A percentile compares a stretch with the other conserved stretches of the same genome.
These are phyloP conservation scores for Natrix natrix DNA, from an alignment of 2,797 vertebrate genomes.

Conservation along the genomic window DNA sequence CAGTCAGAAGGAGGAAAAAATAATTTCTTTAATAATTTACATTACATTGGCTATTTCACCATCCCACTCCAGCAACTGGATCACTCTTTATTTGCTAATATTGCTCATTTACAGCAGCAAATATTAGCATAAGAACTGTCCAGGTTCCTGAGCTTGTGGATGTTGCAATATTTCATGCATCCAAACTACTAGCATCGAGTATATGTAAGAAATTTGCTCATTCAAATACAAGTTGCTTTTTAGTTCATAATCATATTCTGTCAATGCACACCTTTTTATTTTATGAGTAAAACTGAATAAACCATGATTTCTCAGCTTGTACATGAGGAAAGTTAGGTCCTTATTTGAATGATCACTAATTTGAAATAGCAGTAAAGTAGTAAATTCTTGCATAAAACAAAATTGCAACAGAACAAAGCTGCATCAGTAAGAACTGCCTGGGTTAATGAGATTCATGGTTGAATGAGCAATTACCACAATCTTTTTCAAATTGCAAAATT, in stretches of 20 bases:
- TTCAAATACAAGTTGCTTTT: not conserved
- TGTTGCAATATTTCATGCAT: not conserved
- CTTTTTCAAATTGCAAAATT: not conserved
- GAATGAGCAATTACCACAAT: not conserved
- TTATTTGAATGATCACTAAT: not conserved
- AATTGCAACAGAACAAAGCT: not conserved
- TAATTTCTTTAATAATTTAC: not conserved
- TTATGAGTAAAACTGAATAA: not conserved
- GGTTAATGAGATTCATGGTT: not conserved
- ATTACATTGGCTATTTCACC: not conserved
- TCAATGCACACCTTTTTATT: not conserved
- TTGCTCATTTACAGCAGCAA: not conserved
- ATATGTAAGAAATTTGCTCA: not conserved
- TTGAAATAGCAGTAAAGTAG: not conserved
- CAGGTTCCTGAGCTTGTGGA: not conserved
- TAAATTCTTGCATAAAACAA: not conserved
- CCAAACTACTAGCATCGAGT: not conserved
- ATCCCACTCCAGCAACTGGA: not conserved
- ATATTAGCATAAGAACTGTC: not conserved
- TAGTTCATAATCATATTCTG: not conserved
- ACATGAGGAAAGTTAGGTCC: too few species aligned
- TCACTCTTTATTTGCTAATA: not conserved
- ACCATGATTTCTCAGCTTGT: not conserved
- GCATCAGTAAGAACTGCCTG: not conserved
- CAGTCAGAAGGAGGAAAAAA: not conserved